Percentiles rank a stretch among this genome's conserved stretches.
Evolutionary conservation across 53 echinoderm and acorn worm genomes (phyloP).

Genomic region (Actinopyga echinites): DNA sequence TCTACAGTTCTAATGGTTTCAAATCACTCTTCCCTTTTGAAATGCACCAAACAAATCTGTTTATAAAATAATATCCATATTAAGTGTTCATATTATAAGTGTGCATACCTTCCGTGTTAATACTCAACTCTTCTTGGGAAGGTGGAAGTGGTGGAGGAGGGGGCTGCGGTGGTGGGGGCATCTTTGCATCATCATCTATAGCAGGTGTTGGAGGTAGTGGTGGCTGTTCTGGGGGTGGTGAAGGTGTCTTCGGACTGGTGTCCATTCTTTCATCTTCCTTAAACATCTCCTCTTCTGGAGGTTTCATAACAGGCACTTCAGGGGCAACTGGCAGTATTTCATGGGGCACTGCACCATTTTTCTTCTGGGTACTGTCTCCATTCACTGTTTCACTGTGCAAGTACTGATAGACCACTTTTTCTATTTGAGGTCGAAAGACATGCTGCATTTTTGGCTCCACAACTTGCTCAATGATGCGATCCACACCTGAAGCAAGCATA

Average conservation of each 20-base stretch:
- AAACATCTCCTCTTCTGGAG: slow-evolving; percentile 44
- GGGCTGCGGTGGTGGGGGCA: slow-evolving; percentile 43
- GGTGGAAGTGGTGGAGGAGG: slow-evolving; percentile 42
- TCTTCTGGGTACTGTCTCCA: not conserved
- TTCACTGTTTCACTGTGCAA: slow-evolving; percentile 54
- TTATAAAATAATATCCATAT: too few relatives aligned
- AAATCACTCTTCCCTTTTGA: too few relatives aligned
- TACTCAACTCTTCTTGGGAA: not conserved
- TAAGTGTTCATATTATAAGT: too few relatives aligned
- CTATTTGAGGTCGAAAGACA: slow-evolving; percentile 89
- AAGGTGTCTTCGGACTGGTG: slow-evolving; percentile 70
- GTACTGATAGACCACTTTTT: slow-evolving; percentile 71
- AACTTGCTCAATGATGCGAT: slow-evolving; percentile 94
- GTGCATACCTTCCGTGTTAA: not conserved
- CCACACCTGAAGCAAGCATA: slow-evolving; percentile 90
- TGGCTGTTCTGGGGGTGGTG: slow-evolving; percentile 63
- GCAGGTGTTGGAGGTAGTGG: slow-evolving; percentile 75
- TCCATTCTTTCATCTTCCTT: slow-evolving; percentile 11
- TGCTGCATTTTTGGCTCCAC: slow-evolving; percentile 94
- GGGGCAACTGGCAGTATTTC: slow-evolving; percentile 35
- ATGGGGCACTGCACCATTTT: slow-evolving; percentile 1
- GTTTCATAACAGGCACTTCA: slow-evolving; percentile 30
- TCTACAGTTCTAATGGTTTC: too few relatives aligned
- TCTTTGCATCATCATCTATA: slow-evolving; percentile 44
- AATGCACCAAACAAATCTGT: too few relatives aligned